Evolutionary conservation across 2,888 invertebrate genomes (phyloP).

Genomic region (Nomada goodeniana): DNA sequence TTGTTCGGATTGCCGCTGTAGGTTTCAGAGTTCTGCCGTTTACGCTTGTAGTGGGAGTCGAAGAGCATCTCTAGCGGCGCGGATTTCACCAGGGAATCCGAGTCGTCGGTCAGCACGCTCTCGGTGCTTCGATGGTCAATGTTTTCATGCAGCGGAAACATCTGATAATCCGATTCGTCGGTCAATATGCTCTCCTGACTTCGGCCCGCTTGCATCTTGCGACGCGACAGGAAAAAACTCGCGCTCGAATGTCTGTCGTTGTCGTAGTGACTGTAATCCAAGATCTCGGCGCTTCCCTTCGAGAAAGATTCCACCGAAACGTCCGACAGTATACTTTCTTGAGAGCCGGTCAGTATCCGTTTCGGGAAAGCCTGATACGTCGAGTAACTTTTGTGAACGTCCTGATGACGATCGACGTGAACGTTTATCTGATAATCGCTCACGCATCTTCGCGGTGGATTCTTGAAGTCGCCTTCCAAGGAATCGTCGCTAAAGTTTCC

Average conservation of each 20-base stretch:
- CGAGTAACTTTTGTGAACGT: slow-evolving; percentile 64
- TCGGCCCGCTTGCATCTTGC: slow-evolving; percentile 87
- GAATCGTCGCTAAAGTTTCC: slow-evolving; percentile 93
- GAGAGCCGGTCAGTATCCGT: slow-evolving; percentile 76
- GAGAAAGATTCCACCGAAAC: slow-evolving; percentile 80
- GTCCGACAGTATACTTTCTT: slow-evolving; percentile 82
- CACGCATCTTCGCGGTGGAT: slow-evolving; percentile 88
- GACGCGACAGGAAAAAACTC: slow-evolving; percentile 92
- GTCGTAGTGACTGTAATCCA: slow-evolving; percentile 80
- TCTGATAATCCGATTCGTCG: slow-evolving; percentile 89
- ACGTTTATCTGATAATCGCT: slow-evolving; percentile 92
- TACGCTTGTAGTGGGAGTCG: slow-evolving; percentile 85
- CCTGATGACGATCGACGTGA: slow-evolving; percentile 78
- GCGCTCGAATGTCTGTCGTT: slow-evolving; percentile 87
- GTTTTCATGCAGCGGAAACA: slow-evolving; percentile 84
- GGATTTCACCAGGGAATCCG: slow-evolving; percentile 89
- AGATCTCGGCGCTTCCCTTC: slow-evolving; percentile 78
- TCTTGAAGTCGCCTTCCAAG: slow-evolving; percentile 88
- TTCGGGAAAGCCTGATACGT: slow-evolving; percentile 70
- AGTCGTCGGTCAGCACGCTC: slow-evolving; percentile 92
- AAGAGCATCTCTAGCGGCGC: slow-evolving; percentile 91
- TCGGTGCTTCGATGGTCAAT: slow-evolving; percentile 92
- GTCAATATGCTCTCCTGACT: slow-evolving; percentile 93
- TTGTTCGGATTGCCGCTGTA: slow-evolving; percentile 82
- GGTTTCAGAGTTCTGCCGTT: slow-evolving; percentile 83